phyloP scores from a whole-genome alignment of 2,113 vertebrate species.

The Ictidomys tridecemlineatus region DNA sequence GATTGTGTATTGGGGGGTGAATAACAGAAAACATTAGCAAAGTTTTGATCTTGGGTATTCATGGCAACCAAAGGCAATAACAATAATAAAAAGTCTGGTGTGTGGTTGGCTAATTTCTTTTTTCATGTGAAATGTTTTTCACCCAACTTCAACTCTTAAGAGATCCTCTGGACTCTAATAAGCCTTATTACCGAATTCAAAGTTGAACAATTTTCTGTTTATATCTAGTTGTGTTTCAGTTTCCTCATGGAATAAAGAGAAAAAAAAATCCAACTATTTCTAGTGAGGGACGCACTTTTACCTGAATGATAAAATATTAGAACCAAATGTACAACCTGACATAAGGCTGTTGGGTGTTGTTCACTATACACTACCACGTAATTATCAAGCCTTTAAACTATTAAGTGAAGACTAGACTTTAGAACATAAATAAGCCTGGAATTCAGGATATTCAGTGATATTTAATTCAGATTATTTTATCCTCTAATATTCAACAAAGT shows the following conservation, averaged over 20 bases:
- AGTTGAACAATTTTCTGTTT: not conserved
- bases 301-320: not conserved
- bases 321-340: not conserved
- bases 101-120: not conserved
- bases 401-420: not conserved
- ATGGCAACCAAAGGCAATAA: not conserved
- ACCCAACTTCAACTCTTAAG: not conserved
- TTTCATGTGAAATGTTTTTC: not conserved
- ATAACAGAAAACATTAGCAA: not conserved
- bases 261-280: not conserved
- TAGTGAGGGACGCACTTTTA: not conserved
- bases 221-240: not conserved
- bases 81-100: not conserved
- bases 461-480: conserved; percentile 14
- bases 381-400: no score
- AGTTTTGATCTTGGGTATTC: not conserved
- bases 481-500: conserved; percentile 50
- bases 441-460: conserved; percentile 37
- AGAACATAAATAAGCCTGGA: conserved; percentile 34
- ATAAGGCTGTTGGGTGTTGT: not conserved
- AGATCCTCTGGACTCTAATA: not conserved
- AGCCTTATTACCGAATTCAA: not conserved
- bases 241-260: not conserved
- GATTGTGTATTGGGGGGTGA: not conserved
- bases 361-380: not conserved